These are phyloP conservation scores for Margaritifera margaritifera DNA, from an alignment of 2,888 invertebrate species.

Conservation along the genomic window DNA sequence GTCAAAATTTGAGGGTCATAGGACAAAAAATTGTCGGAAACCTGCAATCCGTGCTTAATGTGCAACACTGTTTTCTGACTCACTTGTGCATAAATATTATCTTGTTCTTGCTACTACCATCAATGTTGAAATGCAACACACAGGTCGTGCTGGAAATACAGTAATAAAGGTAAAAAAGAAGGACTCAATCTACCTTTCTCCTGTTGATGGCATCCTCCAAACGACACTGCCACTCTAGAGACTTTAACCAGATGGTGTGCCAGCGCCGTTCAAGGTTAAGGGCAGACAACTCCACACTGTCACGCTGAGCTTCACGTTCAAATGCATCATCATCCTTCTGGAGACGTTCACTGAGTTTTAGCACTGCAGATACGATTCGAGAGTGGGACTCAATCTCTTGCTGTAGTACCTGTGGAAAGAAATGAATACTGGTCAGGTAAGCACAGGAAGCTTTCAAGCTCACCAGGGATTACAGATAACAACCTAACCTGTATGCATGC, in stretches of 20 bases:
- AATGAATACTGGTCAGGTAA: no score
- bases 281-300: conserved; percentile 76
- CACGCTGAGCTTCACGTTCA: conserved; percentile 38
- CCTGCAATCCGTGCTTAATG: no score
- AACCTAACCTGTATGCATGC: no score
- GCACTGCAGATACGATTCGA: conserved; percentile 70
- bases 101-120: no score
- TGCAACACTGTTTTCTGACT: no score
- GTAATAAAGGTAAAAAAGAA: not conserved
- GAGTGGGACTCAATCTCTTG: conserved; percentile 89
- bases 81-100: no score
- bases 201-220: conserved; percentile 79
- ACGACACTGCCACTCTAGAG: conserved; percentile 93
- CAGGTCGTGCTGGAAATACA: not conserved
- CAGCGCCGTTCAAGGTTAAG: conserved; percentile 88
- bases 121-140: no score
- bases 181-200: conserved; percentile 50
- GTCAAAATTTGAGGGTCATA: no score
- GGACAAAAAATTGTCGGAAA: no score
- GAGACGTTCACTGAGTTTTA: conserved; percentile 71
- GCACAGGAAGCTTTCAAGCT: no score
- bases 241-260: conserved; percentile 90
- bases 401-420: conserved; percentile 86
- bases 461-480: no score
- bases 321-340: conserved; percentile 43